Base-by-base conservation (phyloP, 2,113 vertebrate species). In the Cryptotis parvus region DNA sequence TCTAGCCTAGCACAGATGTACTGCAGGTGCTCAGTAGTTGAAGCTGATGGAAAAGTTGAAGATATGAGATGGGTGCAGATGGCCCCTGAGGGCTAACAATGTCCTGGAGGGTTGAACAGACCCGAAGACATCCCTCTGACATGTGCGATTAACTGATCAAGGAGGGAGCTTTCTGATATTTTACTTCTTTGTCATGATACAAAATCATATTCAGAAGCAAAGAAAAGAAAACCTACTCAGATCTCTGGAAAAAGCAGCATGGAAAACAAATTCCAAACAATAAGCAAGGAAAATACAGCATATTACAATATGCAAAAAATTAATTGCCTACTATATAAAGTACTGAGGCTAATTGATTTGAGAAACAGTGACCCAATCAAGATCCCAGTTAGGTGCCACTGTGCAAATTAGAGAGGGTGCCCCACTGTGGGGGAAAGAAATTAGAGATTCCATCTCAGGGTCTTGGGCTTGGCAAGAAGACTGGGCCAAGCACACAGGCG, bases 141-240 rank as follows among this genome's bases (percentile, higher is more conserved):
- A 74, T 33, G 45, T n/a, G 72, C 33, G n/a, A n/a, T 84, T 75
- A 72, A 69, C 7, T 49, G 8, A 41, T 80, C 33, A 73, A 84
- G 29, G 31, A 35, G 9, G 35, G 49, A 84, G 41, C 61, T 75
- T 74, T 79, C 72, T 74, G 43, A 27, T 35, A 31, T 87, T 74
- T 41, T 55, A 70, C 11, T 29, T 7, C 3, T 68, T 33, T 58
- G 3, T 45, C n/a, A 75, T n/a, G n/a, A 89, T 24, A 72, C 22
- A 72, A 89, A 91, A 41, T 69, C 69, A 79, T 68, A 84, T 55
- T 45, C 15, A 63, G 81, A 77, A 86, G 37, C 9, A 83, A 49
- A 87, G 31, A 87, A 86, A 91, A 87, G 76, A 16, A 61, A 86
- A 92, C 29, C 24, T 43, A 45, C 6, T 87, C 87, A 55, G 35